Evolutionary conservation across 2,797 vertebrate genomes (phyloP).

Genomic region (Sebastes iracundus): DNA sequence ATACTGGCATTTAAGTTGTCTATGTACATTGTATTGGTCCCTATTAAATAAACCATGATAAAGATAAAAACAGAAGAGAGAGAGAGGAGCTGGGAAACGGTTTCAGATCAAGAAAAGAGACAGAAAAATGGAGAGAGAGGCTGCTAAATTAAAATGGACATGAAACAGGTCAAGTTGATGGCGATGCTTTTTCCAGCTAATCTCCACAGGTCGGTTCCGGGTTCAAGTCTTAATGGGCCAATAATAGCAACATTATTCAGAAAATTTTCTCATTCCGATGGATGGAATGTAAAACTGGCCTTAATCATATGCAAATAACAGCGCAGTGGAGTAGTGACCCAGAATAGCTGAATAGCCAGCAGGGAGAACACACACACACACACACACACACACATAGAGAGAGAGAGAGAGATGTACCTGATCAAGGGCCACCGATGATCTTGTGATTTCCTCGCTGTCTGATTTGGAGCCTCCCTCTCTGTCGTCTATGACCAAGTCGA

Average conservation of each 20-base stretch:
- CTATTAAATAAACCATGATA: too few relatives aligned
- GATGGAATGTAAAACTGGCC: constrained; percentile 92
- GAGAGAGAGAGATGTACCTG: constrained; percentile 85
- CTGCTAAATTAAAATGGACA: constrained; percentile 96
- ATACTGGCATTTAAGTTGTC: too few relatives aligned
- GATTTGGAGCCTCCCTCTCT: constrained; percentile 98
- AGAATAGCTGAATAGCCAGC: constrained; percentile 88
- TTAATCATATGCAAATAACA: constrained; percentile 99
- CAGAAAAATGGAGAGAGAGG: constrained; percentile 7
- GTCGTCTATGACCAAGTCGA: constrained; percentile 99
- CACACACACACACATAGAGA: neutral
- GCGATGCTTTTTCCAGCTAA: constrained; percentile 93
- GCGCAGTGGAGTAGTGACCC: constrained; percentile 89
- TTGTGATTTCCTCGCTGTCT: constrained; percentile 98
- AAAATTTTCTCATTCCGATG: constrained; percentile 88
- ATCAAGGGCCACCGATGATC: constrained; percentile 96
- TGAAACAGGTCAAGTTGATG: constrained; percentile 95
- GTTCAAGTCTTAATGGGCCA: constrained; percentile 97
- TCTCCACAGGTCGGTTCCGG: constrained; percentile 92
- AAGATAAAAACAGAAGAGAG: neutral
- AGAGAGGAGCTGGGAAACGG: constrained; percentile 63
- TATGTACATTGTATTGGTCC: too few relatives aligned
- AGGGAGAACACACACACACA: constrained; percentile 36
- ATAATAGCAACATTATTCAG: constrained; percentile 98
- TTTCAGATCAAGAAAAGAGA: constrained; percentile 51